phyloP scores from a whole-genome alignment of 2,113 vertebrate species.

The Daubentonia madagascariensis region DNA sequence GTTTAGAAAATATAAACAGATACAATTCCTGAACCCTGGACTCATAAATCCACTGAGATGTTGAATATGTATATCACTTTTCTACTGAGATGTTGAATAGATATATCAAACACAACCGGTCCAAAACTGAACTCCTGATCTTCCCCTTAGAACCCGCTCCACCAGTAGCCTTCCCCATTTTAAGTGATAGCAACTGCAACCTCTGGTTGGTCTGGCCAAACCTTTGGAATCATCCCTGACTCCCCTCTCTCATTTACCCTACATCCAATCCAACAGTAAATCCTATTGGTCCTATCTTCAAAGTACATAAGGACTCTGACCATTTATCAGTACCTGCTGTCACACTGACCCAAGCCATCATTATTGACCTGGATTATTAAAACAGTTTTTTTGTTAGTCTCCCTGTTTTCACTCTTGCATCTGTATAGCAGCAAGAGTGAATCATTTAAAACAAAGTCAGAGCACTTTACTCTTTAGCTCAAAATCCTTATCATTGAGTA shows the following conservation, averaged over 20 bases:
- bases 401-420: neutral
- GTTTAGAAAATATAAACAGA: neutral
- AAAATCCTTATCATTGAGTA: neutral
- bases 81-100: neutral
- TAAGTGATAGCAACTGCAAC: neutral
- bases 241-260: neutral
- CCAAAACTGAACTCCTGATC: neutral
- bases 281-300: neutral
- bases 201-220: neutral
- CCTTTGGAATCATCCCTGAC: neutral
- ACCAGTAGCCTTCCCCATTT: neutral
- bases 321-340: neutral
- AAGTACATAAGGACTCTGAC: too few relatives aligned
- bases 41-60: neutral
- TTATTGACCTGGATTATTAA: neutral
- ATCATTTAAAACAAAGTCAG: neutral
- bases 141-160: neutral
- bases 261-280: neutral
- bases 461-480: neutral
- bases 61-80: neutral
- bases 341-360: neutral
- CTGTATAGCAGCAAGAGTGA: neutral
- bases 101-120: neutral
- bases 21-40: neutral
- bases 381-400: neutral